Conservation (phyloP, 2,113 vertebrate genomes). For the Brachypodius melanocephalos region DNA sequence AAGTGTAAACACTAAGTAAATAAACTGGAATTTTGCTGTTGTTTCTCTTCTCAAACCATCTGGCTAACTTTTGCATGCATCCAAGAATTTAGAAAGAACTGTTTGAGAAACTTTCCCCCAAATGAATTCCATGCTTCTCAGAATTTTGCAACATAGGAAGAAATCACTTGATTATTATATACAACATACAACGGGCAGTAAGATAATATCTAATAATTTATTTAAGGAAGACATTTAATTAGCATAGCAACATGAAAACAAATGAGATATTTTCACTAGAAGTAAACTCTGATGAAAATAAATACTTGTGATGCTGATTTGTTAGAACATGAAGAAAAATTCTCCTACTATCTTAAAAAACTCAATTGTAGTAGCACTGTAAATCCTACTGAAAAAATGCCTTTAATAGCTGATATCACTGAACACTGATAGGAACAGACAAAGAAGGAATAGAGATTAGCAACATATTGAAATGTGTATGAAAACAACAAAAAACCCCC, state of each 20-base stretch:
- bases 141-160: neutral
- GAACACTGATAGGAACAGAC: neutral
- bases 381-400: neutral
- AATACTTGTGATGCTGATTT: neutral
- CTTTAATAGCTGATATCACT: neutral
- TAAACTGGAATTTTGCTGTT: neutral
- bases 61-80: neutral
- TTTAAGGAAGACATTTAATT: neutral
- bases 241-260: neutral
- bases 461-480: slow-evolving; percentile 24
- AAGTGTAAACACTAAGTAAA: slow-evolving; percentile 16
- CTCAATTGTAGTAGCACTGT: neutral
- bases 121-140: neutral
- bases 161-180: neutral
- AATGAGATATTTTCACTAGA: neutral
- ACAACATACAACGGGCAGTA: neutral
- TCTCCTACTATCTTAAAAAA: neutral
- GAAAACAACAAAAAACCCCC: neutral
- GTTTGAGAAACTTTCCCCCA: neutral
- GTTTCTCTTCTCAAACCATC: neutral
- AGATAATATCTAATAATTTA: neutral
- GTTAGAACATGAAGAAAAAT: neutral
- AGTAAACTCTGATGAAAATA: neutral
- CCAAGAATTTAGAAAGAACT: neutral
- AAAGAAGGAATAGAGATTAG: slow-evolving; percentile 19